These are phyloP conservation scores for Synanthedon andrenaeformis DNA, from an alignment of 2,888 invertebrate genomes.

Conservation along the genomic window DNA sequence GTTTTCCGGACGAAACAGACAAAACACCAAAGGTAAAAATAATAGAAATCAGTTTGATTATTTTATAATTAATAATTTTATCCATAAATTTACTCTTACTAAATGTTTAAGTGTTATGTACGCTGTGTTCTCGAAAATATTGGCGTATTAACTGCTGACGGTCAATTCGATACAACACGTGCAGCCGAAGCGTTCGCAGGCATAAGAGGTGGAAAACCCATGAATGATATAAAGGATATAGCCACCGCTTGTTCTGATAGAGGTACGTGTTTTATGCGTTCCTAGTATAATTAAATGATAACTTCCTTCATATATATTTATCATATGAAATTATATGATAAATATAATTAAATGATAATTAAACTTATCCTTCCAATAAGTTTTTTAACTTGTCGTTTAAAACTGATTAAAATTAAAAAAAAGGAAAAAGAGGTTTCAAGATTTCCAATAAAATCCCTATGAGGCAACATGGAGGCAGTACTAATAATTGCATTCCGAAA, in stretches of 20 bases:
- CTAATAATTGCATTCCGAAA: no score
- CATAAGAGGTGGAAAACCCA: slow-evolving; percentile 19
- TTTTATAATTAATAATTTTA: no score
- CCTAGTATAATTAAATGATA: background rate
- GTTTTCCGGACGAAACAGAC: slow-evolving; percentile 68
- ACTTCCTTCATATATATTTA: no score
- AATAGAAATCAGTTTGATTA: no score
- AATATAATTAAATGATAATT: background rate
- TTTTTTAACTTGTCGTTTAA: no score
- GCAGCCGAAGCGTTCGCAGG: slow-evolving; percentile 41
- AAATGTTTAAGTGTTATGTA: slow-evolving; percentile 54
- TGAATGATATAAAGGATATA: slow-evolving; percentile 26
- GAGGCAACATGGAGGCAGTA: no score
- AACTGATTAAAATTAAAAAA: no score
- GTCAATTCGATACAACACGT: slow-evolving; percentile 39
- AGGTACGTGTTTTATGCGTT: slow-evolving; percentile 23
- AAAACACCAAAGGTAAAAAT: slow-evolving; percentile 64
- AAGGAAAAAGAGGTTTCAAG: no score
- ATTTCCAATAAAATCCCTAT: no score
- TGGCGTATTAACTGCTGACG: slow-evolving; percentile 52
- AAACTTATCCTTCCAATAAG: no score
- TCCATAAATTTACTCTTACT: no score
- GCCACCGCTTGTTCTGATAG: slow-evolving; percentile 37
- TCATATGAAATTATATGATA: no score
- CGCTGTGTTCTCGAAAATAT: slow-evolving; percentile 64